Conservation (phyloP, 2,113 vertebrate species). For the mouse (Mus musculus) region GRCm39 chr14:77590001-77590500, state of each 20-base stretch:
- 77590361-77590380: not conserved
- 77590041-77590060: constrained; percentile 9
- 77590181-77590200: not conserved
- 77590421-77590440: not conserved
- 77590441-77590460: constrained; percentile 8
- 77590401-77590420: not conserved
- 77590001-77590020: not conserved
- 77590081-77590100: not conserved
- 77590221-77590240: not conserved
- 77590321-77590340: not conserved
- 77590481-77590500: not conserved
- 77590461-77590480: not conserved
- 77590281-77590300: not conserved
- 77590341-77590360: not conserved
- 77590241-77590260: not conserved
- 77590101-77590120: not conserved
- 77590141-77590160: not conserved
- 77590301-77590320: not conserved
- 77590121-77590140: not conserved
- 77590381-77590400: not conserved
- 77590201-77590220: not conserved
- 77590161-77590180: not conserved
- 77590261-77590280: not conserved
- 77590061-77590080: not conserved
- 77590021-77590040: not conserved